Conservation (phyloP, 2,888 invertebrate genomes). For the Heterodera filipjevi region DNA sequence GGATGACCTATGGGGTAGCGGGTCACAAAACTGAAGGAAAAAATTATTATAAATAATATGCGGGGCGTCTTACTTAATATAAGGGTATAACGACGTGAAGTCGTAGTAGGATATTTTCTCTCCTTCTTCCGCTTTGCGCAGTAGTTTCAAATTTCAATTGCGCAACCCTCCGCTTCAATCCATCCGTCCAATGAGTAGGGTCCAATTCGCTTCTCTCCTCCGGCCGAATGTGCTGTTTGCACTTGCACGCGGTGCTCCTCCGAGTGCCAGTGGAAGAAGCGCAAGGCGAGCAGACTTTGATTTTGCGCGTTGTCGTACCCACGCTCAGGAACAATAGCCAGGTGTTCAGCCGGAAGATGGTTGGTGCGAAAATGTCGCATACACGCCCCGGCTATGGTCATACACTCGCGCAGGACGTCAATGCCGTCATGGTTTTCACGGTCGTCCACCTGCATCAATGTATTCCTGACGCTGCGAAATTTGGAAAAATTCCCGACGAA, state of each 20-base stretch:
- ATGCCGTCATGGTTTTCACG: neutral
- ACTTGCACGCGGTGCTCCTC: neutral
- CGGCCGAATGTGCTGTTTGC: neutral
- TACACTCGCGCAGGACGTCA: neutral
- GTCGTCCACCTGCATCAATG: neutral
- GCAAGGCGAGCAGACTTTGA: constrained; percentile 17
- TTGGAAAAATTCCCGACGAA: neutral
- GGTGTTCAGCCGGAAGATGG: neutral
- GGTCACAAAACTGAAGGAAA: constrained; percentile 2
- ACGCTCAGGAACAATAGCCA: neutral
- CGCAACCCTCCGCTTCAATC: neutral
- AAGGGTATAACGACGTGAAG: too few species aligned
- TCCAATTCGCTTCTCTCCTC: neutral
- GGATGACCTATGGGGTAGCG: constrained; percentile 28
- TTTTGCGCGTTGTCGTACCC: neutral
- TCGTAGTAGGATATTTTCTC: too few species aligned
- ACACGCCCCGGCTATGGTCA: neutral
- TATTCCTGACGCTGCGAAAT: neutral
- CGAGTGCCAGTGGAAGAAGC: constrained; percentile 22
- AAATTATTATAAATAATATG: neutral
- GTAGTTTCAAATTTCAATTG: neutral
- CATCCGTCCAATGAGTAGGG: constrained; percentile 2
- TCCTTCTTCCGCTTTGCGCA: too few species aligned
- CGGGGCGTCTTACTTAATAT: too few species aligned
- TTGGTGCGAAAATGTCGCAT: neutral